Conservation (phyloP, 2,888 invertebrate genomes). For the Heterodera filipjevi region DNA sequence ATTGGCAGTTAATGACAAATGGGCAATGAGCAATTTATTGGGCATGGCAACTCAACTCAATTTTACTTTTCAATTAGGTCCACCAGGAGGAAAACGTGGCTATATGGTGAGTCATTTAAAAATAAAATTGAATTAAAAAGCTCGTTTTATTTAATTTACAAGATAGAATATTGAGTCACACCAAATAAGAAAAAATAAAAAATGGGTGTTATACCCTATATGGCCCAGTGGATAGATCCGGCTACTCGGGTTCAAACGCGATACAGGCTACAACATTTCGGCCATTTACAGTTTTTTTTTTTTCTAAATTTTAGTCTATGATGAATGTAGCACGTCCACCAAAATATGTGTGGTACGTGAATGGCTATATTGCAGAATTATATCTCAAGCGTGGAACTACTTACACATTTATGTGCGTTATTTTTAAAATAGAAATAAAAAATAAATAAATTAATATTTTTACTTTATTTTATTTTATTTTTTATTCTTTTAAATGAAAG, state of each 20-base stretch:
- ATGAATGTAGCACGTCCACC: slow-evolving; percentile 64
- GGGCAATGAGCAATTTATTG: slow-evolving; percentile 51
- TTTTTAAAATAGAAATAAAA: neutral
- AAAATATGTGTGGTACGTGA: slow-evolving; percentile 86
- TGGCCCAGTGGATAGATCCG: neutral
- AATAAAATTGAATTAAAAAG: neutral
- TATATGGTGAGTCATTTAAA: slow-evolving; percentile 72
- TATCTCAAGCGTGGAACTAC: slow-evolving; percentile 82
- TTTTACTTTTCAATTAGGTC: slow-evolving; percentile 82
- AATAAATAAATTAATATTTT: neutral
- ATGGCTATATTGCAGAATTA: slow-evolving; percentile 83
- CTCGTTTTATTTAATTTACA: too few relatives aligned
- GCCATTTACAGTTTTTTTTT: neutral
- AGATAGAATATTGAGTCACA: too few relatives aligned
- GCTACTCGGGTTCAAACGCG: neutral
- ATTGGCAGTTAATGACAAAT: slow-evolving; percentile 38
- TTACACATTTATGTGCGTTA: slow-evolving; percentile 75
- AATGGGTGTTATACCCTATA: too few relatives aligned
- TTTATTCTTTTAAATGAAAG: too few relatives aligned
- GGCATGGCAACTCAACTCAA: slow-evolving; percentile 69
- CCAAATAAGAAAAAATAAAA: too few relatives aligned
- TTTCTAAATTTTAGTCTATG: slow-evolving; percentile 65
- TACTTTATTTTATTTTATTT: neutral
- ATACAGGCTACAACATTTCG: neutral
- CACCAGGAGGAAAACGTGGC: slow-evolving; percentile 80